Evolutionary conservation across 2,888 invertebrate genomes (phyloP), one percentile per base, ranked within the genome.

Genomic region (Colletes collaris): DNA sequence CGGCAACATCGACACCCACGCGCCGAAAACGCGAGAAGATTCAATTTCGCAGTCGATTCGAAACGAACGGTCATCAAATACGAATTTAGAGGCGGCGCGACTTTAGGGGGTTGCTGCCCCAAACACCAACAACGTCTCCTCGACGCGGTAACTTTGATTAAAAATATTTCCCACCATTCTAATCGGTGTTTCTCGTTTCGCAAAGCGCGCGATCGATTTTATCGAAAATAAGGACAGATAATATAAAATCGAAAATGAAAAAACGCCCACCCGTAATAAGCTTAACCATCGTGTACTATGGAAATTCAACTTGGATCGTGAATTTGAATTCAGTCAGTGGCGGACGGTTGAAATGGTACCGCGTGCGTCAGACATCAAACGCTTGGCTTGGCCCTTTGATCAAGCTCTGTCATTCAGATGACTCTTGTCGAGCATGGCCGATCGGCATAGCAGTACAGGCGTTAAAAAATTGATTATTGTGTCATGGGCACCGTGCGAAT

Each of bases 281-380:
- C 60, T 19, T 4, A 76, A 74, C 62, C 68, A n/a, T 67, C 75
- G 67, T 80, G 79, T 83, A 81, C 85, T 69, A 73, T 85, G 83
- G 81, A 86, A 86, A 86, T 86, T 81, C 81, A 77, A 86, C 70
- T 83, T 79, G 74, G 83, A 85, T 78, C 64, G 81, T 63, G 76
- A 83, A 85, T 85, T 85, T 66, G 85, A 83, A 85, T 85, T 76
- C 78, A 72, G 78, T 78, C 83, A 76, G 66, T 70, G 86, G 79
- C 76, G 78, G 76, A 77, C 77, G 71, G 83, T 89, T 88, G 90
- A 91, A 92, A 91, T 89, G 83, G 84, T 83, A 81, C 82, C 81
- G 89, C 88, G 89, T 92, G 92, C 90, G 89, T 83, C 88, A 90
- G 92, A 93, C 93, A 92, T 93, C 92, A 93, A 93, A 93, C 92